Evolutionary conservation across 2,113 vertebrate species (phyloP).

Genomic region (Blennius ocellaris): DNA sequence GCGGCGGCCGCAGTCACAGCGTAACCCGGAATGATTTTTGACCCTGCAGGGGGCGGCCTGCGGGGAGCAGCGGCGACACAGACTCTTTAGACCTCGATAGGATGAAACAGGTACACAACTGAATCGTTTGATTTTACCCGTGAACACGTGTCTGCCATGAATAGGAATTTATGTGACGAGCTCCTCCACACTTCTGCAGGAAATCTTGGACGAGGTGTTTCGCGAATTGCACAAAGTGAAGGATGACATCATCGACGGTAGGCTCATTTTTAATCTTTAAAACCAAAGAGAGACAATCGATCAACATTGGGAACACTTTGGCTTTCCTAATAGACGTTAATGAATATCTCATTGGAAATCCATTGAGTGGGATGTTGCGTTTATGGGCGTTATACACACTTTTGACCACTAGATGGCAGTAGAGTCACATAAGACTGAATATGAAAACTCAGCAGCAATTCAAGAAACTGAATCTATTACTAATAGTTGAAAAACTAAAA

Average conservation of each 20-base stretch:
- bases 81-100: slow-evolving; percentile 95
- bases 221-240: slow-evolving; percentile 99
- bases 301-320: neutral
- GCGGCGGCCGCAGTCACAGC: neutral
- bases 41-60: slow-evolving; percentile 89
- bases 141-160: too few relatives aligned
- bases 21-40: slow-evolving; percentile 15
- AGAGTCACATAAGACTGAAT: slow-evolving; percentile 15
- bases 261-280: slow-evolving; percentile 47
- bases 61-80: slow-evolving; percentile 88
- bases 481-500: too few relatives aligned
- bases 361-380: neutral
- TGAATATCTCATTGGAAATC: slow-evolving; percentile 20
- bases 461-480: neutral
- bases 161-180: neutral
- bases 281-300: neutral
- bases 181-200: slow-evolving; percentile 78
- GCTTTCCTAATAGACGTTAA: slow-evolving; percentile 6
- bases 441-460: neutral
- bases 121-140: too few relatives aligned
- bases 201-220: slow-evolving; percentile 98
- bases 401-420: slow-evolving; percentile 62
- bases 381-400: slow-evolving; percentile 10
- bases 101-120: slow-evolving; percentile 94
- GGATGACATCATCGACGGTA: slow-evolving; percentile 98